Conservation (phyloP, 1,140 invertebrate species). For the Scaptomyza montana region DNA sequence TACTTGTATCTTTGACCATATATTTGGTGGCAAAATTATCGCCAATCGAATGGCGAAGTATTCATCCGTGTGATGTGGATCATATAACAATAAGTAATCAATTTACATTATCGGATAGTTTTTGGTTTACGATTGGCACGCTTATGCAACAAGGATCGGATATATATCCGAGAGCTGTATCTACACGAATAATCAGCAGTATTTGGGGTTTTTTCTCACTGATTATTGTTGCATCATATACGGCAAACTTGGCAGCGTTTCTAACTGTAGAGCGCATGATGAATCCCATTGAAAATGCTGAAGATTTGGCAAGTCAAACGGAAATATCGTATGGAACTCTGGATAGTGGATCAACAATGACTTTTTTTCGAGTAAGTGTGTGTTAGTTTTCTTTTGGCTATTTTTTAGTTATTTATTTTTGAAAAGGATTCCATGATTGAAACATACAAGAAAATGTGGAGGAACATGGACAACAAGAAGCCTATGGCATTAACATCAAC, state of each 20-base stretch:
- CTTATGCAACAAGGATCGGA: constrained; percentile 95
- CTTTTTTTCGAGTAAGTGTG: constrained; percentile 89
- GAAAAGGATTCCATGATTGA: constrained; percentile 86
- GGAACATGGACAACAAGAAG: constrained; percentile 89
- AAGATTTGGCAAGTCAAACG: constrained; percentile 89
- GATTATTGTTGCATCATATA: constrained; percentile 97
- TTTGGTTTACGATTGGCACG: constrained; percentile 92
- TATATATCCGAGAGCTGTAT: constrained; percentile 94
- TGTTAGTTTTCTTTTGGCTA: neutral
- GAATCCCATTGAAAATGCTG: constrained; percentile 92
- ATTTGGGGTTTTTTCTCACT: constrained; percentile 98
- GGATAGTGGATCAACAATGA: constrained; percentile 89
- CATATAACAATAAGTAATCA: constrained; percentile 94
- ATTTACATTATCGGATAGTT: constrained; percentile 93
- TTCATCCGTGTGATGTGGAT: constrained; percentile 92
- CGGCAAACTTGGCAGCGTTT: constrained; percentile 97
- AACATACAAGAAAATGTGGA: constrained; percentile 88
- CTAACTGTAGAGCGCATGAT: constrained; percentile 95
- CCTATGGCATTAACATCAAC: constrained; percentile 90
- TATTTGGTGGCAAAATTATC: constrained; percentile 97
- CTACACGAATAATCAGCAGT: constrained; percentile 95
- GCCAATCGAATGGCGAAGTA: constrained; percentile 96
- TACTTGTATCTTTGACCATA: constrained; percentile 94
- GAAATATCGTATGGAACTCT: constrained; percentile 95
- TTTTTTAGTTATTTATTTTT: constrained; percentile 80